Evolutionary conservation across 1,140 invertebrate species (phyloP).

Genomic region (Psilanteris sp.): DNA sequence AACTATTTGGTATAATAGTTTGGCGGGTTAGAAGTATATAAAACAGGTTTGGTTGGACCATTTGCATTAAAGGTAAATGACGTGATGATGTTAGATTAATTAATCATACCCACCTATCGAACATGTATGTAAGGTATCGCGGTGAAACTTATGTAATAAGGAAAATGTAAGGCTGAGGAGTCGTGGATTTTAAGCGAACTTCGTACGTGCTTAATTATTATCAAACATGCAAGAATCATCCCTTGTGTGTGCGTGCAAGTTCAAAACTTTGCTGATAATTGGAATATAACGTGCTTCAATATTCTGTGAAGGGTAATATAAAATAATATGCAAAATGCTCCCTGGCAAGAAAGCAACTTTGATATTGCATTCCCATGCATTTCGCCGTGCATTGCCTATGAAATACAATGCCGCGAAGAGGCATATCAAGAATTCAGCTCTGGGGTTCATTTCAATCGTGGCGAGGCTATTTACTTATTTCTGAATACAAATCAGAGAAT

Average conservation of each 20-base stretch:
- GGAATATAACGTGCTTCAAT: conserved; percentile 28
- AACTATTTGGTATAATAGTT: too few species aligned
- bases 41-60: not conserved
- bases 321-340: conserved; percentile 19
- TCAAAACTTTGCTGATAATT: conserved; percentile 36
- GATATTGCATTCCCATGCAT: not conserved
- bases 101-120: conserved; percentile 20
- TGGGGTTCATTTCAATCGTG: conserved; percentile 11
- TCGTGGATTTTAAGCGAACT: conserved; percentile 40
- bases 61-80: not conserved
- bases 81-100: conserved; percentile 20
- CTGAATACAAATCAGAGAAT: not conserved
- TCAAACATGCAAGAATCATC: conserved; percentile 45
- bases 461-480: conserved; percentile 7
- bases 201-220: conserved; percentile 42
- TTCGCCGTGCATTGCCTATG: conserved; percentile 1
- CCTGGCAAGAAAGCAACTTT: not conserved
- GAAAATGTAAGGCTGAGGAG: conserved; percentile 31
- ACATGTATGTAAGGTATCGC: conserved; percentile 17
- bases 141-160: conserved; percentile 50
- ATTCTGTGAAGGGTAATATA: conserved; percentile 6
- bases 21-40: too few species aligned
- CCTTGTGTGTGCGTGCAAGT: conserved; percentile 17
- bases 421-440: not conserved
- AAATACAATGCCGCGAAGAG: not conserved